Evolutionary conservation across 1,140 invertebrate species (phyloP).

Genomic region (Steinernema feltiae): DNA sequence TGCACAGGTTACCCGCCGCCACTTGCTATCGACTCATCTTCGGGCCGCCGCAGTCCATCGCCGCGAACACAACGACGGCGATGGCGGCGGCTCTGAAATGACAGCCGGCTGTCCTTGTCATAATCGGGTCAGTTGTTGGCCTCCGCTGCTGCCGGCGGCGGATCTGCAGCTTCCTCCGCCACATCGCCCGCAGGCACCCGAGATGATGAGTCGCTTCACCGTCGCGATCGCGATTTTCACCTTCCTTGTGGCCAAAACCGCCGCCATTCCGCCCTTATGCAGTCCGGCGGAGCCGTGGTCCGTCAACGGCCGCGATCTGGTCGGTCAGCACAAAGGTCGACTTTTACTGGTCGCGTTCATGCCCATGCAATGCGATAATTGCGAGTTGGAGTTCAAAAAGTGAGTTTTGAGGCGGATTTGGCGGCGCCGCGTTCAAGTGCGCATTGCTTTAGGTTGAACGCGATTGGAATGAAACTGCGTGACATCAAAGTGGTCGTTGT

Average conservation of each 20-base stretch:
- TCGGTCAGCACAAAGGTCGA: not conserved
- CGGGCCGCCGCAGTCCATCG: no score
- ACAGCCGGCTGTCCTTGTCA: conserved; percentile 9
- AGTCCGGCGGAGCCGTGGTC: conserved; percentile 6
- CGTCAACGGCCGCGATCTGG: not conserved
- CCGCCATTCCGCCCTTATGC: not conserved
- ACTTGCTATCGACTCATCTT: no score
- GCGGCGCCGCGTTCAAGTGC: not conserved
- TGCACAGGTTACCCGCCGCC: no score
- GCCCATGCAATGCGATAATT: not conserved
- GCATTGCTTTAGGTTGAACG: not conserved
- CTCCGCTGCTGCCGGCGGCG: not conserved
- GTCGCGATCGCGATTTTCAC: not conserved
- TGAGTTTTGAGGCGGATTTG: not conserved
- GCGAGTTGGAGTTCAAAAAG: not conserved
- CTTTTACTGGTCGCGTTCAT: not conserved
- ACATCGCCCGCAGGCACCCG: not conserved
- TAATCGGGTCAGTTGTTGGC: conserved; percentile 10
- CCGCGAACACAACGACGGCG: no score
- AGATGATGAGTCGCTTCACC: not conserved
- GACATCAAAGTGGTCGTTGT: conserved; percentile 5
- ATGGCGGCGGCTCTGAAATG: not conserved
- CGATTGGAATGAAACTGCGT: conserved; percentile 3
- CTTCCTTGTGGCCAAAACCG: not conserved
- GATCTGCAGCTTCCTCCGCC: not conserved